Evolutionary conservation across 2,797 vertebrate species (phyloP), one percentile per base, ranked within the genome.

Genomic region (Micropoecilia bifurca): DNA sequence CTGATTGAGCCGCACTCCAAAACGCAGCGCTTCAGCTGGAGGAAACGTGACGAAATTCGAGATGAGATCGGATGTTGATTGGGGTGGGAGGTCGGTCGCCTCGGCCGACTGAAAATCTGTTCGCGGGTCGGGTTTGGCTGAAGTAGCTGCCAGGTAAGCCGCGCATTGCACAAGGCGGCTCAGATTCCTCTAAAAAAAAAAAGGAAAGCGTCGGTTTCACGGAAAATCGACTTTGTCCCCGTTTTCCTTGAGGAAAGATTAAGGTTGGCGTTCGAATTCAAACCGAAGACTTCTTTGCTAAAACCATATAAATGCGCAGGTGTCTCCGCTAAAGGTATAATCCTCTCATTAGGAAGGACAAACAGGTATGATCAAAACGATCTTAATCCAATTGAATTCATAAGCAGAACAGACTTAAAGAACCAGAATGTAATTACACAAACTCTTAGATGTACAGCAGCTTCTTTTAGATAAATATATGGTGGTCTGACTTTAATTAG

Each of bases 21-120:
- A 25, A 90, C 18, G 36, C 81, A 50, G 83, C 78, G 78, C 81
- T 89, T 85, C 74, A 79, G 76, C 74, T 48, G 78, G 61, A 84
- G 83, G 33, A 83, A 71, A 90, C 87, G 81, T 78, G 87, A 81
- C 87, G 80, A 82, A 83, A 50, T 75, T 73, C 46, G 7, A 84
- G 83, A 69, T 0, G 13, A 85, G 79, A 78, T 80, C 9, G 18
- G 13, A 57, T 73, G 83, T 68, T 77, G 83, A 88, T 85, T 89
- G 88, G 86, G 36, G 36, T 10, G 50, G 79, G 28, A 79, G 81
- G 73, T 66, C 33, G 6, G 63, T 77, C 43, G 80, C 74, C 50
- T 78, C 50, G 57, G 74, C 85, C 85, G 71, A 74, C 83, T 73
- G 48, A 84, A 90, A 93, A 82, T 89, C 83, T 92, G 85, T 79